phyloP scores from a whole-genome alignment of 1,140 invertebrate genomes.

The Drosophila seguyi region DNA sequence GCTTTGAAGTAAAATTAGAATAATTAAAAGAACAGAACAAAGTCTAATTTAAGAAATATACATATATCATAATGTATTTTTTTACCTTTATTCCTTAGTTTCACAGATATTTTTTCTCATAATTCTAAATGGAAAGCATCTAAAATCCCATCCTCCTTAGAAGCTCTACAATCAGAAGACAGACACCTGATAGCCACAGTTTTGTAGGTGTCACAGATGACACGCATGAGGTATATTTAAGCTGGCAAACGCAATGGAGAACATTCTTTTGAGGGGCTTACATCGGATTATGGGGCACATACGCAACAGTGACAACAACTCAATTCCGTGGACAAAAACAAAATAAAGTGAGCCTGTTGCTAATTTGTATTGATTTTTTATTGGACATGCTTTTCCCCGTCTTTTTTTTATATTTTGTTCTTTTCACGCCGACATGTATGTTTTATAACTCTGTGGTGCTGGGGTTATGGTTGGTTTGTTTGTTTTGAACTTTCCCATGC shows the following conservation, averaged over 20 bases:
- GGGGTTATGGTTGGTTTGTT: conserved; percentile 55
- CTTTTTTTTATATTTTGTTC: conserved; percentile 2
- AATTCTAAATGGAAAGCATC: background rate
- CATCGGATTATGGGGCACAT: conserved; percentile 39
- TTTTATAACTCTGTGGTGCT: conserved; percentile 47
- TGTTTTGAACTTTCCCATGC: conserved; percentile 82
- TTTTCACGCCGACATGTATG: conserved; percentile 14
- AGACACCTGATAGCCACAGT: conserved; percentile 2
- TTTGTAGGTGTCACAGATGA: conserved; percentile 32
- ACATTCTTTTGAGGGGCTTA: conserved; percentile 20
- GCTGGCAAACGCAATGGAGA: background rate
- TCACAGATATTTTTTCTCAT: background rate
- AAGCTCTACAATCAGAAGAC: conserved; percentile 3
- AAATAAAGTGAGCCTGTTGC: conserved; percentile 35
- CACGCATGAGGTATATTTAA: conserved; percentile 8
- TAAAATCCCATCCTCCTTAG: background rate
- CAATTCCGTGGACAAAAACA: conserved; percentile 15
- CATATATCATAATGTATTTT: background rate
- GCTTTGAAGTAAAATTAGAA: too few relatives aligned
- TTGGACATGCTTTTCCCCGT: conserved; percentile 25
- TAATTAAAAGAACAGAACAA: background rate
- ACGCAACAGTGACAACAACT: conserved; percentile 24
- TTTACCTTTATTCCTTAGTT: background rate
- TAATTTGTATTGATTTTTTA: conserved; percentile 79
- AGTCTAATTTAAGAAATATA: background rate